Conservation (phyloP, 2,797 vertebrate species). For the Dendrocincla tyrannina region DNA sequence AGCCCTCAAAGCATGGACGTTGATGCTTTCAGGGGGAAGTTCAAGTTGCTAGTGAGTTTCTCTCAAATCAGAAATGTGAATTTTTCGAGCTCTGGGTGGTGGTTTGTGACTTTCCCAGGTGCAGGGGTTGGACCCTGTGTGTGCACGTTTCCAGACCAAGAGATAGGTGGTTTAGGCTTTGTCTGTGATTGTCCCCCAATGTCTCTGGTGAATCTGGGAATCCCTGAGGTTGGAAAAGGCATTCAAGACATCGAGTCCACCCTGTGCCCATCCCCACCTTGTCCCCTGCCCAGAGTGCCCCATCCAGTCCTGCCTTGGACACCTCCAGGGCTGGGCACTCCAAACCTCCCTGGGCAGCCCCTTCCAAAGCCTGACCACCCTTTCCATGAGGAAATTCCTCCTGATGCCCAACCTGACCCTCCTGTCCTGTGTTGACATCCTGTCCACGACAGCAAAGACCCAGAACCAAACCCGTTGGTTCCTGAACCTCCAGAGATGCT, state of each 20-base stretch:
- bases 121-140: not conserved
- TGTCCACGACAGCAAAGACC: not conserved
- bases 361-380: fast-evolving
- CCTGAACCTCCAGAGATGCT: fast-evolving
- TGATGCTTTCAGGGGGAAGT: not conserved
- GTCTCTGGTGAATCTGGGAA: not conserved
- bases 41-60: not conserved
- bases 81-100: not conserved
- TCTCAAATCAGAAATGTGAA: not conserved
- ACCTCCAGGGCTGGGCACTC: not conserved
- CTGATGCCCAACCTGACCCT: fast-evolving
- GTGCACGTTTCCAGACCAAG: not conserved
- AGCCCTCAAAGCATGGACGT: not conserved
- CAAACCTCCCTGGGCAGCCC: not conserved
- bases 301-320: not conserved
- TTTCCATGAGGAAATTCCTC: not conserved
- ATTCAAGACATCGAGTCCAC: fast-evolving
- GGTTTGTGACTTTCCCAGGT: not conserved
- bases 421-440: fast-evolving
- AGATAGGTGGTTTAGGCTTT: fast-evolving
- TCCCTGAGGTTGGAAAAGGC: not conserved
- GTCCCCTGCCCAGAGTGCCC: not conserved
- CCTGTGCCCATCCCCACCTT: not conserved
- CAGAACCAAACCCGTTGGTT: fast-evolving
- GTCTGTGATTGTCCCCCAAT: fast-evolving